These are phyloP conservation scores for Lagopus muta DNA, from an alignment of 2,113 vertebrate species.

Conservation along the genomic window DNA sequence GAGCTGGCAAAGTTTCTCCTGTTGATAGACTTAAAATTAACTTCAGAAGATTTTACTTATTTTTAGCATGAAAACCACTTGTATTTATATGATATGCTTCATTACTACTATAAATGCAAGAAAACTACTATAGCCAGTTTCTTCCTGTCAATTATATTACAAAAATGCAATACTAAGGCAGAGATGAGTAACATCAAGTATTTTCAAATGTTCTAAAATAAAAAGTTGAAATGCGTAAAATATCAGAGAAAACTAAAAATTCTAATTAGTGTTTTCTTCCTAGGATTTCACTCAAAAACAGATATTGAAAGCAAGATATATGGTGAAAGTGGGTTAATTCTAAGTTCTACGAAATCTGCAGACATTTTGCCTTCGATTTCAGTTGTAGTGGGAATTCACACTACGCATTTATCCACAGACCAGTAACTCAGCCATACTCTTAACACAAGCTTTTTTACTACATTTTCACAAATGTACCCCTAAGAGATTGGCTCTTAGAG, in stretches of 20 bases:
- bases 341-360: not conserved
- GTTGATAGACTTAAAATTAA: not conserved
- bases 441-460: not conserved
- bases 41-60: constrained; percentile 39
- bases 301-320: not conserved
- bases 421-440: not conserved
- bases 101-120: constrained; percentile 30
- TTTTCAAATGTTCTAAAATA: not conserved
- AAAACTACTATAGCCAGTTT: not conserved
- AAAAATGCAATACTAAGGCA: not conserved
- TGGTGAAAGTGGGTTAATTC: not conserved
- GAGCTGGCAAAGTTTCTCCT: not conserved
- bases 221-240: not conserved
- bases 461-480: not conserved
- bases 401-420: not conserved
- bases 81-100: constrained; percentile 32
- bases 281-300: not conserved
- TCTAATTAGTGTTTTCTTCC: not conserved
- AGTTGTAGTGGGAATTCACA: not conserved
- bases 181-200: not conserved
- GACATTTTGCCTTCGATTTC: not conserved
- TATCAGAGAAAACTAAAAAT: not conserved
- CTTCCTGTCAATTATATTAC: not conserved
- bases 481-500: not conserved
- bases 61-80: constrained; percentile 45